These are phyloP conservation scores for Gambusia yucatana DNA, from an alignment of 2,797 vertebrate species.

Conservation along the genomic window DNA sequence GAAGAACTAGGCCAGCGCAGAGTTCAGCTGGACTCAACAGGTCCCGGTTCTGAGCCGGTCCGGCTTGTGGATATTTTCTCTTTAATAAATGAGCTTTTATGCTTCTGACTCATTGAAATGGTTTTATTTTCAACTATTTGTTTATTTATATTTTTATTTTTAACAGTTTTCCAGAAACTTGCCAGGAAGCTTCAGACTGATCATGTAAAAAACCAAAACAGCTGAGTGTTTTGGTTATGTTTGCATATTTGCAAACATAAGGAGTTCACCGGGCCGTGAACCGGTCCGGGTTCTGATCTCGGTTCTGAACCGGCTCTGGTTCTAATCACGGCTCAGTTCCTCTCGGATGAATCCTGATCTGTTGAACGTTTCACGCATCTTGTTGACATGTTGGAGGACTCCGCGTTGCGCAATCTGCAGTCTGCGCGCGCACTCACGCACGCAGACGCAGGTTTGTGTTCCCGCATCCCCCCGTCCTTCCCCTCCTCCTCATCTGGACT, in stretches of 20 bases:
- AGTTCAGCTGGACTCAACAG: too few species aligned
- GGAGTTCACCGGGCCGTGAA: too few species aligned
- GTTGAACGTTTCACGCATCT: slow-evolving; percentile 15
- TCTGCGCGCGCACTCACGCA: slow-evolving; percentile 13
- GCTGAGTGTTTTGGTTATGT: not conserved
- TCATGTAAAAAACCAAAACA: not conserved
- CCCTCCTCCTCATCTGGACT: not conserved
- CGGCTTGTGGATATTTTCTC: not conserved
- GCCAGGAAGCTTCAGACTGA: not conserved
- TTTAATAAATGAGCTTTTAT: not conserved
- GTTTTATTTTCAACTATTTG: not conserved
- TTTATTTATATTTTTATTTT: not conserved
- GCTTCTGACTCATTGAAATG: not conserved
- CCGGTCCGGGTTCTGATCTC: not conserved
- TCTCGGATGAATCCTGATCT: not conserved
- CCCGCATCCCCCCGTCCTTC: not conserved
- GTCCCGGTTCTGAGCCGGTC: too few species aligned
- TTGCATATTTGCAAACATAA: not conserved
- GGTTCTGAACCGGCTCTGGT: not conserved
- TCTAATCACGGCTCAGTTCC: not conserved
- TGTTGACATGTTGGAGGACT: slow-evolving; percentile 19
- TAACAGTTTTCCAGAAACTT: not conserved
- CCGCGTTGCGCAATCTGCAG: slow-evolving; percentile 46
- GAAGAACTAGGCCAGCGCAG: not conserved
- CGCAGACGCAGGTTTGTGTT: slow-evolving; percentile 8